These are phyloP conservation scores for Lycodopsis pacificus DNA, from an alignment of 2,797 vertebrate species.

Conservation along the genomic window DNA sequence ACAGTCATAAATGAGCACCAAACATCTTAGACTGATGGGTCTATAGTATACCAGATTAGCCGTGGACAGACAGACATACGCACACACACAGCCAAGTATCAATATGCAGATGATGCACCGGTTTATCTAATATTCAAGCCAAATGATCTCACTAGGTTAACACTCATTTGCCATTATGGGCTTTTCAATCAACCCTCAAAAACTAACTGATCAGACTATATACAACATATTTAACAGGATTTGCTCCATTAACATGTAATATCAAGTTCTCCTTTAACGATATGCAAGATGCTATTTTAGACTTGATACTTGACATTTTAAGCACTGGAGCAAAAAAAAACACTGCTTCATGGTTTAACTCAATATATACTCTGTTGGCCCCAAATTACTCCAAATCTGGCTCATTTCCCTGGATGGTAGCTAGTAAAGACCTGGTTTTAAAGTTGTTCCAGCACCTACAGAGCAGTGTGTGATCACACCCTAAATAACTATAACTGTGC, in stretches of 20 bases:
- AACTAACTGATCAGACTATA: neutral
- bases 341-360: neutral
- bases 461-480: neutral
- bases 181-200: neutral
- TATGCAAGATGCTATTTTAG: neutral
- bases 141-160: neutral
- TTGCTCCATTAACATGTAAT: neutral
- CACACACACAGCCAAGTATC: neutral
- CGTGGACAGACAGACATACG: neutral
- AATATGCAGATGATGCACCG: conserved; percentile 27
- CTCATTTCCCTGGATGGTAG: neutral
- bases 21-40: neutral
- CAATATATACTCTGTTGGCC: neutral
- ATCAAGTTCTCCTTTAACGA: neutral
- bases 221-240: neutral
- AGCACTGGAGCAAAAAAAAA: neutral
- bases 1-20: neutral
- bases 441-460: neutral
- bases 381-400: neutral
- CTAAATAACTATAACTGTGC: neutral
- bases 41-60: neutral
- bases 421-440: neutral
- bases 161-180: neutral
- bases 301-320: neutral
- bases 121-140: conserved; percentile 10